These are phyloP conservation scores for Hydropsyche tenuis DNA, from an alignment of 1,140 invertebrate genomes.

Conservation along the genomic window DNA sequence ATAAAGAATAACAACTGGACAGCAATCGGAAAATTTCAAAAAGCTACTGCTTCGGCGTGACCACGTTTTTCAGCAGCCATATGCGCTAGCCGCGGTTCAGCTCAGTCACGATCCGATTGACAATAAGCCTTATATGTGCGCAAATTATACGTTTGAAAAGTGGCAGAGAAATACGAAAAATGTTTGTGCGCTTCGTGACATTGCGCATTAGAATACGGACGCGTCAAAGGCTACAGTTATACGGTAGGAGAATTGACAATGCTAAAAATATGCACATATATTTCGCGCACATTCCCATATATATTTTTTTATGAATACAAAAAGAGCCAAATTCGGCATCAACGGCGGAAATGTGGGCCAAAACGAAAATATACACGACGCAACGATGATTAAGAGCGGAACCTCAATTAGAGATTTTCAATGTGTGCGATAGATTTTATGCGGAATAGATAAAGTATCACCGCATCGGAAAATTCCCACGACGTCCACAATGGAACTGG, in stretches of 20 bases:
- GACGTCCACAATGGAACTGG: background rate
- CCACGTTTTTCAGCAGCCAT: background rate
- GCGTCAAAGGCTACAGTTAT: too few species aligned
- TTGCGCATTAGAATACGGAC: too few species aligned
- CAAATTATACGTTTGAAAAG: too few species aligned
- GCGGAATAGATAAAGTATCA: background rate
- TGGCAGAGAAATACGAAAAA: too few species aligned
- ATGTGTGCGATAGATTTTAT: slow-evolving; percentile 8
- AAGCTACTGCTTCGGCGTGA: background rate
- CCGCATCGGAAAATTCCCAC: background rate
- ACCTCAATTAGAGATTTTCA: slow-evolving; percentile 15
- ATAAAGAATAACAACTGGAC: background rate
- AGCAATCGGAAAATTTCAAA: background rate
- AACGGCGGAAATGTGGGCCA: slow-evolving; percentile 9
- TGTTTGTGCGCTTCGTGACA: too few species aligned
- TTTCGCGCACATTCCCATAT: too few species aligned
- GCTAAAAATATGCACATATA: too few species aligned
- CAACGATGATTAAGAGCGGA: slow-evolving; percentile 5
- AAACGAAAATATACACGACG: background rate
- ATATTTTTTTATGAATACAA: too few species aligned
- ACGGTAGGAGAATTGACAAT: too few species aligned
- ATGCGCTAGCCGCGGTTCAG: too few species aligned
- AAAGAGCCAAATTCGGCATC: background rate
- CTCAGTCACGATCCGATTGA: too few species aligned
- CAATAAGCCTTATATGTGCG: too few species aligned